phyloP scores from a whole-genome alignment of 2,888 invertebrate genomes.

The Pachydiplax longipennis region DNA sequence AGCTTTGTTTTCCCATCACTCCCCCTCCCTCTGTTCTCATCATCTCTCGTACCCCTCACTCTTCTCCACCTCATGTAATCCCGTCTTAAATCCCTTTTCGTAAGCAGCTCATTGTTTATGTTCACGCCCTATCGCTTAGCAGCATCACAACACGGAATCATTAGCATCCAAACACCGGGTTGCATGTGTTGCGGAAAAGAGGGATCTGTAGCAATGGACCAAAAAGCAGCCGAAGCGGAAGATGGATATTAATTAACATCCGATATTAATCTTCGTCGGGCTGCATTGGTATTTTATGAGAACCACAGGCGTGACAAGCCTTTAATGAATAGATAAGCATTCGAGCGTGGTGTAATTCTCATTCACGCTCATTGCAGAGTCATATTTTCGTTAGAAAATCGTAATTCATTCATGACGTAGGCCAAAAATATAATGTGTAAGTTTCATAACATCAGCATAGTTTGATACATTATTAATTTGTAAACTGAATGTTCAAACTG shows the following conservation, averaged over 20 bases:
- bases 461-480: no score
- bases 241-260: constrained; percentile 28
- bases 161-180: constrained; percentile 32
- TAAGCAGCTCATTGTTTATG: constrained; percentile 29
- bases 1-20: background rate
- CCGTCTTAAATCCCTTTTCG: constrained; percentile 20
- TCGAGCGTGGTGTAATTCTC: no score
- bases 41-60: background rate
- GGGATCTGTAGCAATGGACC: background rate
- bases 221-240: background rate
- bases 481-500: no score
- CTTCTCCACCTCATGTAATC: background rate
- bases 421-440: background rate
- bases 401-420: background rate
- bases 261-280: background rate
- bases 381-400: background rate
- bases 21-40: background rate
- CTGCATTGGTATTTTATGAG: background rate
- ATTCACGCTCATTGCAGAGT: no score
- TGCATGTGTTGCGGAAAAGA: background rate
- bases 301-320: background rate
- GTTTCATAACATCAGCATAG: no score
- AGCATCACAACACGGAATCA: constrained; percentile 38
- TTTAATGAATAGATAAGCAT: background rate
- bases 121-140: constrained; percentile 20